These are phyloP conservation scores for Ctenoplectra terminalis DNA, from an alignment of 1,140 invertebrate genomes.

Conservation along the genomic window DNA sequence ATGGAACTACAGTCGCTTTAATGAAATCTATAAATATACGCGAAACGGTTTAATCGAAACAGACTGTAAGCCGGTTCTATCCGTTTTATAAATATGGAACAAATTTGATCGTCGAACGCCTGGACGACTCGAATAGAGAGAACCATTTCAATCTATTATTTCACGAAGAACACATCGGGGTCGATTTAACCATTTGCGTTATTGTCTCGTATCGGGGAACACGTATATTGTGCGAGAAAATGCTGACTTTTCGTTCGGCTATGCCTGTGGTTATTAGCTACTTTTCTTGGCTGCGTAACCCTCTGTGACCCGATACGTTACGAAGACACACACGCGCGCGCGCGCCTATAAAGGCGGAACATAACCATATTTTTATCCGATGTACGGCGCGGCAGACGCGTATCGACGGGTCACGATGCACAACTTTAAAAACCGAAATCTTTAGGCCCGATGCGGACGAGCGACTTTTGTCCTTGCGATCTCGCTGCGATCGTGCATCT, in stretches of 20 bases:
- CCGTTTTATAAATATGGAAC: slow-evolving; percentile 5
- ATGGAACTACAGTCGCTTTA: slow-evolving; percentile 22
- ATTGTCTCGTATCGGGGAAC: neutral
- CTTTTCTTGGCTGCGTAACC: neutral
- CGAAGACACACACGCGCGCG: neutral
- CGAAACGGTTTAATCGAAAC: slow-evolving; percentile 39
- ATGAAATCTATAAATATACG: slow-evolving; percentile 45
- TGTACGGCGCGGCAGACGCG: too few species aligned
- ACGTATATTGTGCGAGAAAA: neutral
- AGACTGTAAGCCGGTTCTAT: neutral
- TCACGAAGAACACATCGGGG: neutral
- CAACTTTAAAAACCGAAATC: too few species aligned
- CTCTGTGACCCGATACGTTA: neutral
- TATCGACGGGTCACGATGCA: too few species aligned
- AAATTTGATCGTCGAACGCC: slow-evolving; percentile 10
- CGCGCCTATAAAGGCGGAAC: neutral
- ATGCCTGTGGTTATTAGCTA: slow-evolving; percentile 22
- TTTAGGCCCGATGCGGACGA: too few species aligned
- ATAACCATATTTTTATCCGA: neutral
- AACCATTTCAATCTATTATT: slow-evolving; percentile 26
- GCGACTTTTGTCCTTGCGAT: too few species aligned
- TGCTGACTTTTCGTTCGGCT: neutral
- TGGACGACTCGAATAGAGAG: neutral
- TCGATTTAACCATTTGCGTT: slow-evolving; percentile 9
- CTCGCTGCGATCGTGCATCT: too few species aligned